These are phyloP conservation scores for Neolamprologus tretocephalus DNA, from an alignment of 2,113 vertebrate genomes.

Conservation along the genomic window DNA sequence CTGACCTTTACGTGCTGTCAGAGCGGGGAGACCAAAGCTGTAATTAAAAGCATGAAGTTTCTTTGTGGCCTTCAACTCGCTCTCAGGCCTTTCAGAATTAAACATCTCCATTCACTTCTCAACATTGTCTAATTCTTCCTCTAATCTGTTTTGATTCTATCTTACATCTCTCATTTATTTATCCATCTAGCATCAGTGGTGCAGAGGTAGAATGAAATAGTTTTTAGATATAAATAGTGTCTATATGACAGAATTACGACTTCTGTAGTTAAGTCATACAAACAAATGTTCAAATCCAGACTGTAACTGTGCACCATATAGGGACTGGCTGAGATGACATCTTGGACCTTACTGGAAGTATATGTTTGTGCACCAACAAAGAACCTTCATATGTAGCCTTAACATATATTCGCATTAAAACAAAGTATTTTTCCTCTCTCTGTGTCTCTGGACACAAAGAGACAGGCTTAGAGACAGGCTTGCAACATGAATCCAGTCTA, in stretches of 20 bases:
- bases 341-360: background rate
- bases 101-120: background rate
- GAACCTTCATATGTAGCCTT: background rate
- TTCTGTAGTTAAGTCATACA: background rate
- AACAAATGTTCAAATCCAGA: background rate
- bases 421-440: background rate
- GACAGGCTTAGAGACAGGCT: background rate
- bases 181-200: background rate
- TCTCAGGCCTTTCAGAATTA: background rate
- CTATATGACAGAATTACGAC: background rate
- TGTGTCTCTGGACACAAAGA: background rate
- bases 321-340: background rate
- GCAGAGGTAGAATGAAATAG: background rate
- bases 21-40: background rate
- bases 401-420: background rate
- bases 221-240: background rate
- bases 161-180: background rate
- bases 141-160: background rate
- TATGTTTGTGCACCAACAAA: background rate
- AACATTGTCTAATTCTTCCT: background rate
- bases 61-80: background rate
- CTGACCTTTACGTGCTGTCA: constrained; percentile 45
- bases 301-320: background rate
- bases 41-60: constrained; percentile 4
- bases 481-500: background rate